Evolutionary conservation across 2,113 vertebrate species (phyloP).

Genomic region (Nesoenas mayeri): DNA sequence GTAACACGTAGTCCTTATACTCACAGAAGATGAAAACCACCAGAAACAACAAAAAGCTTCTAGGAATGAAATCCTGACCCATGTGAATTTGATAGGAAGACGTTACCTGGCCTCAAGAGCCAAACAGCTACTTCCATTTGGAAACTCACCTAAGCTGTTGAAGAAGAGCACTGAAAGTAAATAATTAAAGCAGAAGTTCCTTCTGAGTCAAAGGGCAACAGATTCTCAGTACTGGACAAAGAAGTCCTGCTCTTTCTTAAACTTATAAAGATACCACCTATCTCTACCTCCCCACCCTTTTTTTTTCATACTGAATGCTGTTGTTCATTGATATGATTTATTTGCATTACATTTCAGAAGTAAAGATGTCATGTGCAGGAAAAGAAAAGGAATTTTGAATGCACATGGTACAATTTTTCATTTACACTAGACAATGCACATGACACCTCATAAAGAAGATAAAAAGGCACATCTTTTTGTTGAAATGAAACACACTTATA

Average conservation of each 20-base stretch:
- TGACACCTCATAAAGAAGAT: constrained; percentile 13
- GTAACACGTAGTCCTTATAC: not conserved
- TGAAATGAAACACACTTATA: not conserved
- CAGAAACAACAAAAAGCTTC: not conserved
- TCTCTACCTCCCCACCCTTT: fast-evolving
- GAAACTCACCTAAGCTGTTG: not conserved
- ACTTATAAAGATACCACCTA: not conserved
- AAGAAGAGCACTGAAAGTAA: not conserved
- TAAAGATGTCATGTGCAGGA: not conserved
- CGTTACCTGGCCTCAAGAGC: not conserved
- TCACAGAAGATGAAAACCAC: not conserved
- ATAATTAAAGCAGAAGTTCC: not conserved
- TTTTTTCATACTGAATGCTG: not conserved
- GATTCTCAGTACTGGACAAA: not conserved
- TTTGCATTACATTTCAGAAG: not conserved
- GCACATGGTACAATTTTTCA: not conserved
- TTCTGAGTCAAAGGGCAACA: not conserved
- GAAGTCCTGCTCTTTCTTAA: not conserved
- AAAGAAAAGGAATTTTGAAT: not conserved
- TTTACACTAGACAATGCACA: not conserved
- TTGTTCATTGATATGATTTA: not conserved
- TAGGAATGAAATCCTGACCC: not conserved
- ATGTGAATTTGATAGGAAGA: not conserved
- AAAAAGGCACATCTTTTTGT: not conserved
- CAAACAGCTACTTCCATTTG: not conserved